A percentile compares a stretch with the other conserved stretches of the same genome.
Conservation (phyloP, 2,888 invertebrate genomes). For the Mythimna vitellina region DNA sequence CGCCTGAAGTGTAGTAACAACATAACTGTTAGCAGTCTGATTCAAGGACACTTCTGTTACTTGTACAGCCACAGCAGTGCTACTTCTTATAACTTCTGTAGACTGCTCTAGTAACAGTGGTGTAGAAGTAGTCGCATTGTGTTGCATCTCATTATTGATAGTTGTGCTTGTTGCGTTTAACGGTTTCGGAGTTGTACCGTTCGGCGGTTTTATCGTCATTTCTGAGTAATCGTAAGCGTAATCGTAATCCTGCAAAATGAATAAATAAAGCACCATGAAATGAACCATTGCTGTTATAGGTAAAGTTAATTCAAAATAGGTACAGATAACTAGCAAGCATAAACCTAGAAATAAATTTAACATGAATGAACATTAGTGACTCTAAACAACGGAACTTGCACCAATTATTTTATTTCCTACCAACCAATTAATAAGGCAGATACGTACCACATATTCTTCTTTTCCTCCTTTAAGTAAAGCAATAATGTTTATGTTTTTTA, state of each 20-base stretch:
- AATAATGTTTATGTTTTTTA: conserved; percentile 94
- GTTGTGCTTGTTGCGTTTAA: conserved; percentile 73
- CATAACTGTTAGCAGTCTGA: conserved; percentile 32
- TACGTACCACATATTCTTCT: conserved; percentile 91
- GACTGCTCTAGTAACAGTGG: conserved; percentile 59
- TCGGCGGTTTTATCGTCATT: conserved; percentile 92
- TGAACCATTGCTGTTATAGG: not conserved
- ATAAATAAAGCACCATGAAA: conserved; percentile 38
- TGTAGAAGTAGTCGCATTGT: conserved; percentile 68
- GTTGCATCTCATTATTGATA: conserved; percentile 63
- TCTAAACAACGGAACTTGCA: conserved; percentile 9
- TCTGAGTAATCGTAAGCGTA: conserved; percentile 94
- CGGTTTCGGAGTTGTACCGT: conserved; percentile 84
- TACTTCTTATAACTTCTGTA: conserved; percentile 62
- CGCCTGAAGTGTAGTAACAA: conserved; percentile 42
- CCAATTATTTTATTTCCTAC: not conserved
- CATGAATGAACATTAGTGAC: not conserved
- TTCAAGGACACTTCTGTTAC: conserved; percentile 45
- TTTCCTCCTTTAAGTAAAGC: conserved; percentile 92
- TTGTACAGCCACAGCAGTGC: conserved; percentile 58
- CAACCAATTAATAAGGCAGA: not conserved
- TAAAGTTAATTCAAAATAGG: not conserved
- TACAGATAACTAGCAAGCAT: not conserved
- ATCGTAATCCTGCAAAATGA: conserved; percentile 92
- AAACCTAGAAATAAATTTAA: not conserved